These are phyloP conservation scores for Plebejus anna DNA, from an alignment of 2,888 invertebrate species.

Conservation along the genomic window DNA sequence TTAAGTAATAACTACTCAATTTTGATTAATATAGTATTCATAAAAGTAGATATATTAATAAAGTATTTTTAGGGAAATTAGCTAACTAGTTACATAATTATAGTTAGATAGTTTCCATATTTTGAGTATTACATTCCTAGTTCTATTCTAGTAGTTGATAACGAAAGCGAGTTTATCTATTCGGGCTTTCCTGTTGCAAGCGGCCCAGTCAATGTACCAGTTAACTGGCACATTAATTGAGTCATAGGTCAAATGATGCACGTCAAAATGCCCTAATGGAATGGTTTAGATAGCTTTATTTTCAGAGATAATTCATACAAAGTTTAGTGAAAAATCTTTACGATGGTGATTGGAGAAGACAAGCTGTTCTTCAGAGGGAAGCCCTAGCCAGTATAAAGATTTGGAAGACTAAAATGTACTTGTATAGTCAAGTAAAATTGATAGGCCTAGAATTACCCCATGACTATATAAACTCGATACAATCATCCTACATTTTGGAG, in stretches of 20 bases:
- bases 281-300: constrained; percentile 1
- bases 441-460: no score
- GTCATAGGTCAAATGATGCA: constrained; percentile 23
- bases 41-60: no score
- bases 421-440: no score
- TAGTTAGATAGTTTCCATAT: neutral
- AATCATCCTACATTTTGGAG: no score
- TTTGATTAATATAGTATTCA: no score
- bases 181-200: constrained; percentile 23
- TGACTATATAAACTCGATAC: no score
- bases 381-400: no score
- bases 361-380: neutral
- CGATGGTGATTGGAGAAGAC: neutral
- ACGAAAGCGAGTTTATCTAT: constrained; percentile 15
- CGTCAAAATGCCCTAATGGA: neutral
- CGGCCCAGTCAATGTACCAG: constrained; percentile 22
- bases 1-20: no score
- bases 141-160: neutral
- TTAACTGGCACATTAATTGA: constrained; percentile 27
- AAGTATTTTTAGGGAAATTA: neutral
- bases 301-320: neutral
- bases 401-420: no score
- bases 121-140: neutral
- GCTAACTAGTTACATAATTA: neutral
- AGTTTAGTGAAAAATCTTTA: no score